Conservation (phyloP, 2,797 vertebrate species). For the Gambusia yucatana region DNA sequence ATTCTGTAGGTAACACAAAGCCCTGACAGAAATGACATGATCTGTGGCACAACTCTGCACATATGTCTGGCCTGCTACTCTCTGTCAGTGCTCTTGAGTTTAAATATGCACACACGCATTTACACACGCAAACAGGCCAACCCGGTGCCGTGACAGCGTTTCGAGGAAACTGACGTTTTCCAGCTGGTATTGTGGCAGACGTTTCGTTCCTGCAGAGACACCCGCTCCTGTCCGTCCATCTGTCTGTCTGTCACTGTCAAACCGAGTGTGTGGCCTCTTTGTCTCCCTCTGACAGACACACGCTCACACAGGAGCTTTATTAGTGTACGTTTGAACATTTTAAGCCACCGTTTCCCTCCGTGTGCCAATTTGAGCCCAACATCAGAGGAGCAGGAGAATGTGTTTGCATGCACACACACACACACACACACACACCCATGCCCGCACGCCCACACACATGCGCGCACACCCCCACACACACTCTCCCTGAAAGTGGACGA, state of each 20-base stretch:
- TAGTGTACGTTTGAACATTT: constrained; percentile 19
- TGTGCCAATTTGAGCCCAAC: constrained; percentile 33
- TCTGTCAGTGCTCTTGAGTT: constrained; percentile 56
- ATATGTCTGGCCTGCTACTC: constrained; percentile 38
- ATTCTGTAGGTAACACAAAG: constrained; percentile 44
- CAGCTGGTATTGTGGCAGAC: constrained; percentile 73
- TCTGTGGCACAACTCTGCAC: constrained; percentile 37
- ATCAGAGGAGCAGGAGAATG: constrained; percentile 61
- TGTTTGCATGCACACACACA: constrained; percentile 7
- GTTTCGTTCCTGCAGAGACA: constrained; percentile 38
- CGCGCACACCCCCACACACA: not conserved
- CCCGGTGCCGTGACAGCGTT: constrained; percentile 61
- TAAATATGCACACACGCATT: constrained; percentile 50
- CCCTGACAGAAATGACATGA: constrained; percentile 42
- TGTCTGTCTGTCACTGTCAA: constrained; percentile 66
- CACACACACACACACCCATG: not conserved
- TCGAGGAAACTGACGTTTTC: constrained; percentile 68
- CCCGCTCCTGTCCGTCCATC: constrained; percentile 25
- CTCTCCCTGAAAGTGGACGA: constrained; percentile 45
- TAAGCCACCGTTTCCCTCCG: constrained; percentile 9
- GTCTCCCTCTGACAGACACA: constrained; percentile 54
- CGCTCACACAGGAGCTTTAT: constrained; percentile 14
- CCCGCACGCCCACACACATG: not conserved
- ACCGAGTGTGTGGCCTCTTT: constrained; percentile 48
- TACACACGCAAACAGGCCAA: constrained; percentile 32